Evolutionary conservation across 2,113 vertebrate species (phyloP).

Genomic region (Tychaedon coryphoeus): DNA sequence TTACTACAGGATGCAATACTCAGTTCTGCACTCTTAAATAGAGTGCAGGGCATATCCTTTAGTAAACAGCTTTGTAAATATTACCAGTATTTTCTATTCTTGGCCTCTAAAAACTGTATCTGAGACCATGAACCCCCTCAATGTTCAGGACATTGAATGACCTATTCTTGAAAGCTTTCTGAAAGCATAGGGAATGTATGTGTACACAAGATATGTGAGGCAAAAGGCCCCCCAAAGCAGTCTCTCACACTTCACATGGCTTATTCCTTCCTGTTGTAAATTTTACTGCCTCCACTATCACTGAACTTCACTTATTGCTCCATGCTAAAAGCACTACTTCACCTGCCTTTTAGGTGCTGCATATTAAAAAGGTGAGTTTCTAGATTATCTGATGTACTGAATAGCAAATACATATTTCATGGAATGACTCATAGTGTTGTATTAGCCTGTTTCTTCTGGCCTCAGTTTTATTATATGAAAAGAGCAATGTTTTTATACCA

Average conservation of each 20-base stretch:
- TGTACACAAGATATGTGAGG: background rate
- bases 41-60: background rate
- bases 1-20: rapidly evolving
- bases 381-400: background rate
- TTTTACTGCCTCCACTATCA: background rate
- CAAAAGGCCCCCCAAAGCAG: background rate
- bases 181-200: background rate
- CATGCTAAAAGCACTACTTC: background rate
- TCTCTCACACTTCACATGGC: background rate
- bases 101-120: background rate
- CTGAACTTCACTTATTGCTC: background rate
- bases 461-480: background rate
- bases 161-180: background rate
- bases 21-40: background rate
- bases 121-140: background rate
- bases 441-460: background rate
- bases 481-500: background rate
- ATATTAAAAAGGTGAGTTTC: background rate
- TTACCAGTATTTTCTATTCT: background rate
- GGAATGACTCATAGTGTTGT: background rate
- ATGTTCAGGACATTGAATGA: background rate
- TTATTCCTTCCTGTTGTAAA: rapidly evolving
- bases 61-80: background rate
- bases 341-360: background rate
- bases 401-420: background rate